Base-by-base conservation (phyloP, 2,113 vertebrate genomes). In the Nycticorax nycticorax region DNA sequence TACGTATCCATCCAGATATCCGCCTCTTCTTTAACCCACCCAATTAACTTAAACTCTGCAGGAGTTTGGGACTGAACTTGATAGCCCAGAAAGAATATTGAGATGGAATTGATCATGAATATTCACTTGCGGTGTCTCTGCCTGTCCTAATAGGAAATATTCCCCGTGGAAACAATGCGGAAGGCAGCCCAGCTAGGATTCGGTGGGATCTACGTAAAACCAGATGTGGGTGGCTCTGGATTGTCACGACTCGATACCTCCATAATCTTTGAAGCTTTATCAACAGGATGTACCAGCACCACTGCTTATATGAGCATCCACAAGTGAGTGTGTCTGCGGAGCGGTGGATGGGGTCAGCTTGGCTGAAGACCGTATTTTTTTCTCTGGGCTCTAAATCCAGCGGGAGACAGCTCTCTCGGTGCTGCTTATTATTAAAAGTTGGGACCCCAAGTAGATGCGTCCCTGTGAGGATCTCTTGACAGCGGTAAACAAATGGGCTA, bases 221-320 rank as follows among this genome's bases (percentile, higher is more conserved):
- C 99, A 4, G 99, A 99, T 0, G 98, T 99, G 0, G 99, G 99
- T 26, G 99, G 99, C 27, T 99, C 99, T 0, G 99, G 99, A n/a
- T 97, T 99, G 37, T 99, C 99, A 63, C 98, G 99, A 3, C 98
- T 99, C 3, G 99, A 99, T 94, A 98, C 99, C 7, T 99, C 99
- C 1, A 30, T 99, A 74, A 99, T 99, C 96, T 99, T 99, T 45
- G 99, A 99, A 92, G 99, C 99, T 73, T 97, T 99, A 81, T 99
- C 99, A 18, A 99, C 99, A 1, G 99, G 99, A 74, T 99, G 99
- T 14, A 98, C 98, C 96, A 99, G 99, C 98, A 99, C 99, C 78
- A 99, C 99, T 0, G 99, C 99, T 68, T 99, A 99, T 56, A 99
- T 99, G 72, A 99, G 99, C 95, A 99, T 99, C 96, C 99, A 99